Conservation (phyloP, 2,888 invertebrate species). For the Conchocele bisecta region DNA sequence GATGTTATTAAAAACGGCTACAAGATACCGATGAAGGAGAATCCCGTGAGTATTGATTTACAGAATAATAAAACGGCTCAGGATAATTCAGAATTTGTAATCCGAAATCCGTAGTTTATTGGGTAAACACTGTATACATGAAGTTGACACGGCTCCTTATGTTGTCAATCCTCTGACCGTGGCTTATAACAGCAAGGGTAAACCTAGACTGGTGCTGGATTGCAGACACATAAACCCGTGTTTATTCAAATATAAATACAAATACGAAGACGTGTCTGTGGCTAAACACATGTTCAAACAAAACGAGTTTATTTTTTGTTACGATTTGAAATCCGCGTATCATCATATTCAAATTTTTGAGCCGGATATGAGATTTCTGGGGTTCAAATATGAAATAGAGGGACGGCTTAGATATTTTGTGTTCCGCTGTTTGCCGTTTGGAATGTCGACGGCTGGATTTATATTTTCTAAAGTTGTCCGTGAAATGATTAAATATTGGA, state of each 20-base stretch:
- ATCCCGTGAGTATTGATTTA: neutral
- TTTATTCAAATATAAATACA: slow-evolving; percentile 30
- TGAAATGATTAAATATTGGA: neutral
- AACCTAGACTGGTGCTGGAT: slow-evolving; percentile 21
- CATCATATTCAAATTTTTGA: slow-evolving; percentile 27
- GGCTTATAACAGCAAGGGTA: slow-evolving; percentile 18
- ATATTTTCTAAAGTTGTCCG: slow-evolving; percentile 17
- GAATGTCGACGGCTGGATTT: slow-evolving; percentile 26
- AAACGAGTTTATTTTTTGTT: slow-evolving; percentile 27
- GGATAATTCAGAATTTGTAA: neutral
- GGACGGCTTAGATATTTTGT: slow-evolving; percentile 12
- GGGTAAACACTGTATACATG: slow-evolving; percentile 6
- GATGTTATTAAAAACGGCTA: neutral
- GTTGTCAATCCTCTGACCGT: slow-evolving; percentile 31
- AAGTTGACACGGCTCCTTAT: neutral
- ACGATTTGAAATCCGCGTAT: slow-evolving; percentile 33
- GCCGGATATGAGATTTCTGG: slow-evolving; percentile 11
- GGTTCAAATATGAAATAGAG: slow-evolving; percentile 14
- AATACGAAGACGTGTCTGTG: slow-evolving; percentile 25
- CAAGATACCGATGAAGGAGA: neutral
- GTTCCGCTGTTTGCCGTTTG: slow-evolving; percentile 26
- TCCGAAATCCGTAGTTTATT: neutral
- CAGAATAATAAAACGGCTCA: slow-evolving; percentile 7
- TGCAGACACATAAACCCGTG: slow-evolving; percentile 27
- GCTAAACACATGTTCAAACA: slow-evolving; percentile 16